Evolutionary conservation across 2,797 vertebrate species (phyloP).

Genomic region (Tinamus major): DNA sequence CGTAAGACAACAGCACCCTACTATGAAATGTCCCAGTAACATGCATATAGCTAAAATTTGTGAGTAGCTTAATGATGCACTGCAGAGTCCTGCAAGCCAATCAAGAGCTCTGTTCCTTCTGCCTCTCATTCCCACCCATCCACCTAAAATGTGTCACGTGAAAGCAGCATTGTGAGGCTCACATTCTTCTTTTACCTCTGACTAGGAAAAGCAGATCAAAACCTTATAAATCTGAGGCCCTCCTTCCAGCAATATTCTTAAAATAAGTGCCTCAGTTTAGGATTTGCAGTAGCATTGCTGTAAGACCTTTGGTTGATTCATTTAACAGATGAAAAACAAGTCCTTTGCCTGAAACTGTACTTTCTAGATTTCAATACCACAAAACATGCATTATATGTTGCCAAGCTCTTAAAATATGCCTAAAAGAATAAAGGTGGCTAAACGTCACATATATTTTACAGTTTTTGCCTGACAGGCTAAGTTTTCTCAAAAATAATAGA

Average conservation of each 20-base stretch:
- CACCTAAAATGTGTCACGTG: background rate
- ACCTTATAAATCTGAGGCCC: background rate
- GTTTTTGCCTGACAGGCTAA: background rate
- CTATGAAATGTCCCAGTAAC: background rate
- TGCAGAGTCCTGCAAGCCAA: background rate
- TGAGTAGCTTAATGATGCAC: background rate
- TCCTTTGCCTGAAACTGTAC: background rate
- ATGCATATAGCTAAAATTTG: background rate
- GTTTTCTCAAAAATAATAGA: conserved; percentile 8
- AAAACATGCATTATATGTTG: background rate
- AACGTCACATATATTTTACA: background rate
- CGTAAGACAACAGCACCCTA: background rate
- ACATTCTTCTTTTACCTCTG: background rate
- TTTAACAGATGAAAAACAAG: background rate
- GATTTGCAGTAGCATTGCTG: background rate
- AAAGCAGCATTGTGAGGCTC: background rate
- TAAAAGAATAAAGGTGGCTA: background rate
- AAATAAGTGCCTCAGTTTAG: background rate
- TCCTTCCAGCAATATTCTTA: background rate
- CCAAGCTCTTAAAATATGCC: background rate
- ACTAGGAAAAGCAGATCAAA: background rate
- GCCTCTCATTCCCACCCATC: background rate
- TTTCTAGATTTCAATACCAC: background rate
- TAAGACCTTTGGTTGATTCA: background rate
- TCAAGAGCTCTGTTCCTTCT: background rate